phyloP scores from a whole-genome alignment of 2,113 vertebrate species.

The Rattus norvegicus region GRCr8 NC_086021.1:114860501-114861000 shows the following conservation, averaged over 20 bases:
- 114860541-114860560: background rate
- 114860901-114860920: background rate
- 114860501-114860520: background rate
- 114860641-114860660: background rate
- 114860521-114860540: background rate
- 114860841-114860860: background rate
- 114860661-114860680: background rate
- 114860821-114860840: background rate
- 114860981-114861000: background rate
- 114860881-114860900: background rate
- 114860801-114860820: background rate
- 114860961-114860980: background rate
- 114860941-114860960: background rate
- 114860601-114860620: background rate
- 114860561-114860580: constrained; percentile 17
- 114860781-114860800: background rate
- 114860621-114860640: background rate
- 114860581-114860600: background rate
- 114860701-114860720: background rate
- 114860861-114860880: background rate
- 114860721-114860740: background rate
- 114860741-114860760: too few relatives aligned
- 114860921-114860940: background rate
- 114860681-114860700: background rate
- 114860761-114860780: background rate